A percentile compares a stretch with the other conserved stretches of the same genome.
These are phyloP conservation scores for Mormyrus iriodes DNA, from an alignment of 2,113 vertebrate genomes.

Conservation along the genomic window DNA sequence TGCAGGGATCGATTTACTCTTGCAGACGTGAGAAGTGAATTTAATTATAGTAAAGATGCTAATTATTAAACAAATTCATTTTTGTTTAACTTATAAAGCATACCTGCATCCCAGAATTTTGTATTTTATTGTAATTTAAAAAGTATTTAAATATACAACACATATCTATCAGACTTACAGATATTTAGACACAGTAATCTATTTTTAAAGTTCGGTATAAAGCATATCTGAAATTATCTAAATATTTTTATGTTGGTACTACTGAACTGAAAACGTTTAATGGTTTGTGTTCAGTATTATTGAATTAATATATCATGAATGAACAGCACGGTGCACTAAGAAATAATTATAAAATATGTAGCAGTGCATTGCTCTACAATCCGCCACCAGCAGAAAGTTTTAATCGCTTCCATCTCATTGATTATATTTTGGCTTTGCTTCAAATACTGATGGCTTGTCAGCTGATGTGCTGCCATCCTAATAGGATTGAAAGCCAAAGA, in stretches of 20 bases:
- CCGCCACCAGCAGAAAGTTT: neutral
- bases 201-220: neutral
- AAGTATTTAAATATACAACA: neutral
- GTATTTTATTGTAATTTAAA: too few relatives aligned
- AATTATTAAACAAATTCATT: neutral
- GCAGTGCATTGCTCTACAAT: neutral
- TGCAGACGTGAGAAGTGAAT: neutral
- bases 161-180: neutral
- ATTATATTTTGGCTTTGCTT: conserved; percentile 1
- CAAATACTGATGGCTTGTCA: conserved; percentile 2
- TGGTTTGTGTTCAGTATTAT: neutral
- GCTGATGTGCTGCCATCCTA: neutral
- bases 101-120: neutral
- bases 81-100: neutral
- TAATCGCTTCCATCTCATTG: neutral
- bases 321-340: neutral
- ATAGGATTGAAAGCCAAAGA: conserved; percentile 6
- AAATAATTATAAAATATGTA: neutral
- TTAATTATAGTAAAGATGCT: neutral
- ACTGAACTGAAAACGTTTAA: neutral
- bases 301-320: conserved; percentile 1
- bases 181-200: neutral
- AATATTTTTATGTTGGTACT: neutral
- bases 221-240: neutral
- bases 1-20: neutral